Evolutionary conservation across 2,888 invertebrate genomes (phyloP).

Genomic region (Cataglyphis cursor): DNA sequence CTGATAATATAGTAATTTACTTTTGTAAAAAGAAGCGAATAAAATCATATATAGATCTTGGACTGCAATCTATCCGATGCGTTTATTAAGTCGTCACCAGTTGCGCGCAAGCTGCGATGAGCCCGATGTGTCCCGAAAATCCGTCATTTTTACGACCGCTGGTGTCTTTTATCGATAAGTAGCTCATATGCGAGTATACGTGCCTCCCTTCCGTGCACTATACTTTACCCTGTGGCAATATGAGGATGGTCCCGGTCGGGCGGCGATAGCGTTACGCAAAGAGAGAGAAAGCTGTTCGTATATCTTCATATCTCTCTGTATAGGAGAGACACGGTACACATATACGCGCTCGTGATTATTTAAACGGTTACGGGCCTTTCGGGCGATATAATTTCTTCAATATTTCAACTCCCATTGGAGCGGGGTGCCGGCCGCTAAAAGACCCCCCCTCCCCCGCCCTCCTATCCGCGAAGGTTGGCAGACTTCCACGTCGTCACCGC

Average conservation of each 20-base stretch:
- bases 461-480: conserved; percentile 81
- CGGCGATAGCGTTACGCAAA: background rate
- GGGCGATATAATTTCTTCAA: conserved; percentile 82
- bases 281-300: conserved; percentile 49
- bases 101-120: conserved; percentile 30
- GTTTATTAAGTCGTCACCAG: conserved; percentile 51
- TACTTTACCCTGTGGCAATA: conserved; percentile 38
- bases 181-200: conserved; percentile 38
- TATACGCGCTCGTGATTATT: conserved; percentile 75
- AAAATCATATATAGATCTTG: background rate
- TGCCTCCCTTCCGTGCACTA: conserved; percentile 49
- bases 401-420: conserved; percentile 81
- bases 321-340: background rate
- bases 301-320: conserved; percentile 30
- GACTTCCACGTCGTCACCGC: conserved; percentile 86
- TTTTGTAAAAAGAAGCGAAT: background rate
- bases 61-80: conserved; percentile 12
- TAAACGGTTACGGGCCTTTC: conserved; percentile 78
- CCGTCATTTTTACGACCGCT: conserved; percentile 53
- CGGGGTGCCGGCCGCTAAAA: conserved; percentile 81
- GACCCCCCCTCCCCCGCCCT: conserved; percentile 76
- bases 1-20: background rate
- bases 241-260: conserved; percentile 29
- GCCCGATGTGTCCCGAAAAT: conserved; percentile 31
- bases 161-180: conserved; percentile 52